phyloP scores from a whole-genome alignment of 2,797 vertebrate species.

The Euphonia xanthogaster region DNA sequence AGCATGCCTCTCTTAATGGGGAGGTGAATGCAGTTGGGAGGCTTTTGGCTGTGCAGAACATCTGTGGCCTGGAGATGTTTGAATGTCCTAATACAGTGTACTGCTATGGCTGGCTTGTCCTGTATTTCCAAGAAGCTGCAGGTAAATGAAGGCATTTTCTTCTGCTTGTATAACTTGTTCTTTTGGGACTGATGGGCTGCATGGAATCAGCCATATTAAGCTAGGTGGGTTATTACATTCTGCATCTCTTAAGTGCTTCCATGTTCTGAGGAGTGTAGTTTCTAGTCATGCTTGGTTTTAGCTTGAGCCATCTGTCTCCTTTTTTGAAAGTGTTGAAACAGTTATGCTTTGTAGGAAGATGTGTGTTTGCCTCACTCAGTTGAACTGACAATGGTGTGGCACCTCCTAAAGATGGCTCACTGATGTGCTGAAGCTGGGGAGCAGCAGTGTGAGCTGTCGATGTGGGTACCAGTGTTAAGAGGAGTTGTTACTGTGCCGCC shows the following conservation, averaged over 20 bases:
- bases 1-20: neutral
- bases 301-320: neutral
- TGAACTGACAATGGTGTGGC: neutral
- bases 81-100: neutral
- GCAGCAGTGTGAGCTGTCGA: fast-evolving
- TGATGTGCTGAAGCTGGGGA: neutral
- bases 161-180: neutral
- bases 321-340: neutral
- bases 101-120: neutral
- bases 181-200: neutral
- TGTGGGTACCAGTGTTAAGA: neutral
- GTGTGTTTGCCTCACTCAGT: neutral
- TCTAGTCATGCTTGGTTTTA: neutral
- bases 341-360: neutral
- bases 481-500: neutral
- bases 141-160: neutral
- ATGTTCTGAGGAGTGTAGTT: neutral
- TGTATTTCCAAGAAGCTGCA: neutral
- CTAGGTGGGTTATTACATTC: neutral
- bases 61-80: neutral
- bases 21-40: neutral
- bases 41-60: neutral
- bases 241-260: neutral
- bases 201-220: neutral
- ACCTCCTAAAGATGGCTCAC: neutral